phyloP scores from a whole-genome alignment of 2,113 vertebrate genomes.

The Neolamprologus tretocephalus region DNA sequence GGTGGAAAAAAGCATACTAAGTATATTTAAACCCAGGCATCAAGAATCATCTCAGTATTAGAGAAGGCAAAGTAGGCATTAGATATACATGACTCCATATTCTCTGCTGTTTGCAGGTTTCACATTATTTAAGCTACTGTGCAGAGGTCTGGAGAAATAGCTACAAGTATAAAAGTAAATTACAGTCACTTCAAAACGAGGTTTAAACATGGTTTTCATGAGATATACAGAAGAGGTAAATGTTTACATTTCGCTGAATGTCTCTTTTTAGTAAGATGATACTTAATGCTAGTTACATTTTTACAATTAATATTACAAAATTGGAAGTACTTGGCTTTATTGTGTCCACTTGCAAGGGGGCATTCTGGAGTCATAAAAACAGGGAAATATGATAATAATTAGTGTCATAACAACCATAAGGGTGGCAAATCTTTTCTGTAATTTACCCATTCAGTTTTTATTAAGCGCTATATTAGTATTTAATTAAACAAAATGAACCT shows the following conservation, averaged over 20 bases:
- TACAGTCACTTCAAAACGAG: background rate
- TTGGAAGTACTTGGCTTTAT: background rate
- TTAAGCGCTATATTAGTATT: background rate
- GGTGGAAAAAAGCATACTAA: background rate
- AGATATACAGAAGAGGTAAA: background rate
- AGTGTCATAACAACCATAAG: background rate
- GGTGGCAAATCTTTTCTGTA: background rate
- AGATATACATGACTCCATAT: background rate
- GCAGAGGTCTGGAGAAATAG: background rate
- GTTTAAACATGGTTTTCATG: background rate
- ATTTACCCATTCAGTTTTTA: background rate
- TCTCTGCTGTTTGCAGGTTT: background rate
- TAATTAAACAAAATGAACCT: background rate
- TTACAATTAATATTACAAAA: background rate
- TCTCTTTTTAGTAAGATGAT: background rate
- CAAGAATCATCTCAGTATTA: fast-evolving
- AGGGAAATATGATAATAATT: background rate
- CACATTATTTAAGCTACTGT: background rate
- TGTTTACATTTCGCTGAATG: background rate
- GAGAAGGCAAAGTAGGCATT: background rate
- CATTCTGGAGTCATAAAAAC: background rate
- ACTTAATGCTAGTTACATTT: background rate
- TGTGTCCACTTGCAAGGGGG: background rate
- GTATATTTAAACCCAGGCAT: background rate
- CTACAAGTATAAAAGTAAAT: background rate